Conservation (phyloP, 2,113 vertebrate species). For the Chamaea fasciata region DNA sequence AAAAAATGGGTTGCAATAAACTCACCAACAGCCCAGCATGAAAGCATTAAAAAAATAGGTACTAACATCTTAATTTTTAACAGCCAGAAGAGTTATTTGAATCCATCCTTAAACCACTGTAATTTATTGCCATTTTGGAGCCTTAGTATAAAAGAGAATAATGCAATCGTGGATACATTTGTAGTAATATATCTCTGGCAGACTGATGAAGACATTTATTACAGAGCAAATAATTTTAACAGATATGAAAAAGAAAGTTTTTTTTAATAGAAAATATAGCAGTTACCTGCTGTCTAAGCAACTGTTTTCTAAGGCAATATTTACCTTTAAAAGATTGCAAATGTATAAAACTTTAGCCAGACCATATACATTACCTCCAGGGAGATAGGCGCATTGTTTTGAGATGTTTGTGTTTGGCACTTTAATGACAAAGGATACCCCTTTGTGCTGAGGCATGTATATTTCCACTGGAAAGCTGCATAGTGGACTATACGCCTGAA, state of each 20-base stretch:
- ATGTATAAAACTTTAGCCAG: not conserved
- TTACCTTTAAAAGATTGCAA: not conserved
- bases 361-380: slow-evolving; percentile 14
- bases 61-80: not conserved
- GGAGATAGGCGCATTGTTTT: not conserved
- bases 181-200: not conserved
- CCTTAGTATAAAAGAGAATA: not conserved
- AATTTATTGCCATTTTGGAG: not conserved
- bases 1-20: not conserved
- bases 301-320: not conserved
- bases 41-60: not conserved
- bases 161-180: not conserved
- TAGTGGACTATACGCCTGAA: not conserved
- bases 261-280: not conserved
- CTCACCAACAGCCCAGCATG: not conserved
- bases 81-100: not conserved
- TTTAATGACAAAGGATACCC: not conserved
- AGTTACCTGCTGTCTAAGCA: not conserved
- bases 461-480: not conserved
- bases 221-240: not conserved
- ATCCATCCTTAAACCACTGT: not conserved
- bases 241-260: not conserved
- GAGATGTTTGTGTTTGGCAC: slow-evolving; percentile 5
- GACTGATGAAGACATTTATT: not conserved
- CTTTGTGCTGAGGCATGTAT: not conserved